A percentile compares a stretch with the other conserved stretches of the same genome.
Conservation (phyloP, 1,140 invertebrate species). For the Drosophila pachea region DNA sequence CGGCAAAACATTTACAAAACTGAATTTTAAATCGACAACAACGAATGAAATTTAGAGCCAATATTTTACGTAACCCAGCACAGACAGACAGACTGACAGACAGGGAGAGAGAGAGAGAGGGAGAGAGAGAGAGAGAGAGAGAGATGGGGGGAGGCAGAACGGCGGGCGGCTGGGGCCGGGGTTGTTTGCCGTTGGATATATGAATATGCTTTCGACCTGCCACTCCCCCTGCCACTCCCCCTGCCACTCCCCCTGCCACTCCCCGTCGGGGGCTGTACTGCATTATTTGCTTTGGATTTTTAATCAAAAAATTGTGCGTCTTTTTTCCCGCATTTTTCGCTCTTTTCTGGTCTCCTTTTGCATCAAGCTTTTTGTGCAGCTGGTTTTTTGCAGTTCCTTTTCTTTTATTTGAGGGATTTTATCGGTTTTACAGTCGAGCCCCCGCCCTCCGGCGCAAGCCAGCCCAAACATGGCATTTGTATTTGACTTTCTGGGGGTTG, state of each 20-base stretch:
- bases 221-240: neutral
- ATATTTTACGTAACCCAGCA: conserved; percentile 46
- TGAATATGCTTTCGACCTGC: conserved; percentile 49
- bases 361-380: conserved; percentile 20
- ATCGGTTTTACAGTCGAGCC: conserved; percentile 15
- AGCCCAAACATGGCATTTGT: conserved; percentile 20
- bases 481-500: conserved; percentile 51
- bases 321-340: conserved; percentile 32
- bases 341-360: conserved; percentile 21
- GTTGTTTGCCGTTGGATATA: neutral
- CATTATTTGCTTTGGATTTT: conserved; percentile 67
- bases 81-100: neutral
- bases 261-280: conserved; percentile 4
- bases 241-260: neutral
- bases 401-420: conserved; percentile 31
- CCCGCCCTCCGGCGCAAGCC: conserved; percentile 10
- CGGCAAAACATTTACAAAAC: conserved; percentile 74
- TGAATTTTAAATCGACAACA: conserved; percentile 69
- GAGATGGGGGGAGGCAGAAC: neutral
- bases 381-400: conserved; percentile 48
- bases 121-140: neutral
- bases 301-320: conserved; percentile 63
- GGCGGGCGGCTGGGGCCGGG: neutral
- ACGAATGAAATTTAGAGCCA: conserved; percentile 54
- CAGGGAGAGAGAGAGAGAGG: neutral